Conservation (phyloP, 2,113 vertebrate species). For the Hepsetus odoe region DNA sequence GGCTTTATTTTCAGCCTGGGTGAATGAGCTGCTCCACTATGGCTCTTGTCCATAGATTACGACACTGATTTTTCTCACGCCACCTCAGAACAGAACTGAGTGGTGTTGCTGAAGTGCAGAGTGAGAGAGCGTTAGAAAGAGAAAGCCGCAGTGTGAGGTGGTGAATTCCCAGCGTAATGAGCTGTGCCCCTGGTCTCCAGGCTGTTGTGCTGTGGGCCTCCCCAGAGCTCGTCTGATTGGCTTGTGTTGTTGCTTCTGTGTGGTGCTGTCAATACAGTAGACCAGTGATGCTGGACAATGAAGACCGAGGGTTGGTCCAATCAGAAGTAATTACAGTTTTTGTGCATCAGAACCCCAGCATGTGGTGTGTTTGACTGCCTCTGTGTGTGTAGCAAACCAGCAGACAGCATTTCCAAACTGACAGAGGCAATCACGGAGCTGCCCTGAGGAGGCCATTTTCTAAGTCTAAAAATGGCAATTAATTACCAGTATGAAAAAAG, state of each 20-base stretch:
- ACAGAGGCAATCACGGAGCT: constrained; percentile 31
- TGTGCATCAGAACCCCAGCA: constrained; percentile 31
- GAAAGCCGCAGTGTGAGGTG: constrained; percentile 14
- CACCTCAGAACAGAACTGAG: background rate
- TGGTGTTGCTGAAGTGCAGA: background rate
- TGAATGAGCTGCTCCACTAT: background rate
- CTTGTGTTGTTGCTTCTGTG: constrained; percentile 35
- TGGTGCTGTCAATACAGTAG: constrained; percentile 45
- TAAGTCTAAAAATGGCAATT: constrained; percentile 16
- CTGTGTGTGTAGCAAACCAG: constrained; percentile 8
- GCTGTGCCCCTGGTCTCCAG: background rate
- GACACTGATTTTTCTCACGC: background rate
- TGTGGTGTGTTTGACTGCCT: constrained; percentile 23
- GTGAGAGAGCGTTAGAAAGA: background rate
- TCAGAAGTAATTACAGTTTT: constrained; percentile 46
- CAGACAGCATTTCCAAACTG: constrained; percentile 20
- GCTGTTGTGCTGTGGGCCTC: constrained; percentile 15
- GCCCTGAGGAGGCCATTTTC: background rate
- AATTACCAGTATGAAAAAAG: constrained; percentile 18
- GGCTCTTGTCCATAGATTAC: background rate
- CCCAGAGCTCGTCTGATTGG: constrained; percentile 36
- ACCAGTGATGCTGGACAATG: constrained; percentile 40
- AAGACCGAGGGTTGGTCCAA: constrained; percentile 28
- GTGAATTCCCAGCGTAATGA: constrained; percentile 32
- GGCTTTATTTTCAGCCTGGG: background rate